Evolutionary conservation across 2,888 invertebrate species (phyloP).

Genomic region (Aleiodes leptofemur): DNA sequence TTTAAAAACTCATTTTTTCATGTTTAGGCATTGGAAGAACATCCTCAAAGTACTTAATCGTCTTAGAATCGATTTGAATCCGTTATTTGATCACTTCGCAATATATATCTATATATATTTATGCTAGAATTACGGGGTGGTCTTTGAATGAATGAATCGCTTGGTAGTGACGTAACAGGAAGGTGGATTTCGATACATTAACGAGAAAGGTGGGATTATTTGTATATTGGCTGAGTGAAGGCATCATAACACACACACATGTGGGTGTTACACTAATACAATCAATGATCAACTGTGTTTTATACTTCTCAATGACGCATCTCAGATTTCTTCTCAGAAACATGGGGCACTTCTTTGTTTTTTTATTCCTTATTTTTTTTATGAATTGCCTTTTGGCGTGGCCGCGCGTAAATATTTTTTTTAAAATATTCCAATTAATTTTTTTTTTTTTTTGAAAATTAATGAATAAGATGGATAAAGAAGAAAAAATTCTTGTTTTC

Average conservation of each 20-base stretch:
- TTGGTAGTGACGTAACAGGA: slow-evolving; percentile 47
- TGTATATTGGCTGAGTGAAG: slow-evolving; percentile 30
- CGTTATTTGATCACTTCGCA: slow-evolving; percentile 48
- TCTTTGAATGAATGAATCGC: slow-evolving; percentile 39
- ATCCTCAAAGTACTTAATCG: slow-evolving; percentile 27
- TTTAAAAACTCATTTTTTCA: no score
- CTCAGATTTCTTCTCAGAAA: slow-evolving; percentile 58
- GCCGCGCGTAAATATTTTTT: no score
- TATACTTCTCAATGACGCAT: slow-evolving; percentile 52
- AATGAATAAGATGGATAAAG: not conserved
- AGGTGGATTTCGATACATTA: slow-evolving; percentile 48
- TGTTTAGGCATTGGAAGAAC: no score
- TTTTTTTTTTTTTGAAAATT: not conserved
- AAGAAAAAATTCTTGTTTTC: slow-evolving; percentile 20
- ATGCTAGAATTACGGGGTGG: slow-evolving; percentile 43
- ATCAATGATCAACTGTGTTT: slow-evolving; percentile 16
- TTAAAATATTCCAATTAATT: not conserved
- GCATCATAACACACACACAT: slow-evolving; percentile 25
- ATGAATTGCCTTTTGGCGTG: no score
- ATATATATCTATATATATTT: no score
- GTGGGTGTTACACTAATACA: slow-evolving; percentile 39
- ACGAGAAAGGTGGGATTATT: slow-evolving; percentile 53
- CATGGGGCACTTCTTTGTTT: slow-evolving; percentile 43
- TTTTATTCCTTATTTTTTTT: not conserved
- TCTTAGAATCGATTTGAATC: slow-evolving; percentile 43